Evolutionary conservation across 2,797 vertebrate species (phyloP).

Genomic region (Acrossocheilus wenchowensis): DNA sequence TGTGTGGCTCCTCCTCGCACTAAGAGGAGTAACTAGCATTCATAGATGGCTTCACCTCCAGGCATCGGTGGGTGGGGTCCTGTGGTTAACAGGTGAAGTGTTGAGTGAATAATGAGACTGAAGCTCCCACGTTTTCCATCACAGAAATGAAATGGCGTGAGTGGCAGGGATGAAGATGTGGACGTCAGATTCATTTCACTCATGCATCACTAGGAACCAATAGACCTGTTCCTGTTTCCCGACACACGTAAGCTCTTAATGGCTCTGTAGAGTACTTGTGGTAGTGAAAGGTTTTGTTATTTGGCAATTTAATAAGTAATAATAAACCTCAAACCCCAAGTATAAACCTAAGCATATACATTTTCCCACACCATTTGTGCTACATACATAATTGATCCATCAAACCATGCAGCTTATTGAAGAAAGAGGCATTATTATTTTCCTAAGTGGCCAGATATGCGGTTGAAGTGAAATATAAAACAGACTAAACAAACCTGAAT

Average conservation of each 20-base stretch:
- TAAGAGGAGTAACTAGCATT: not conserved
- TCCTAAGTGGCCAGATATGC: not conserved
- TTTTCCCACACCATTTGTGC: too few species aligned
- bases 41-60: slow-evolving; percentile 2
- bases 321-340: not conserved
- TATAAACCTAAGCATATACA: not conserved
- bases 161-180: slow-evolving; percentile 41
- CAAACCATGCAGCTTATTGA: not conserved
- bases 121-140: slow-evolving; percentile 8
- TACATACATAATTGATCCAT: not conserved
- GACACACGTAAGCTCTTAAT: slow-evolving; percentile 20
- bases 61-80: slow-evolving; percentile 26
- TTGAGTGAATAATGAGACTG: slow-evolving; percentile 5
- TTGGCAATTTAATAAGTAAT: not conserved
- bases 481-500: not conserved
- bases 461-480: not conserved
- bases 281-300: not conserved
- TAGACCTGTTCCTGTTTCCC: not conserved
- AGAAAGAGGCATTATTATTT: not conserved
- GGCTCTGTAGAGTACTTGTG: not conserved
- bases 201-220: slow-evolving; percentile 8
- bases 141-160: slow-evolving; percentile 33
- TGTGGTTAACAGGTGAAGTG: slow-evolving; percentile 67
- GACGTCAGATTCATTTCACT: slow-evolving; percentile 60
- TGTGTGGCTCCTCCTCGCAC: slow-evolving; percentile 17